These are phyloP conservation scores for Eulemur rubriventer DNA, from an alignment of 2,797 vertebrate genomes.

Conservation along the genomic window DNA sequence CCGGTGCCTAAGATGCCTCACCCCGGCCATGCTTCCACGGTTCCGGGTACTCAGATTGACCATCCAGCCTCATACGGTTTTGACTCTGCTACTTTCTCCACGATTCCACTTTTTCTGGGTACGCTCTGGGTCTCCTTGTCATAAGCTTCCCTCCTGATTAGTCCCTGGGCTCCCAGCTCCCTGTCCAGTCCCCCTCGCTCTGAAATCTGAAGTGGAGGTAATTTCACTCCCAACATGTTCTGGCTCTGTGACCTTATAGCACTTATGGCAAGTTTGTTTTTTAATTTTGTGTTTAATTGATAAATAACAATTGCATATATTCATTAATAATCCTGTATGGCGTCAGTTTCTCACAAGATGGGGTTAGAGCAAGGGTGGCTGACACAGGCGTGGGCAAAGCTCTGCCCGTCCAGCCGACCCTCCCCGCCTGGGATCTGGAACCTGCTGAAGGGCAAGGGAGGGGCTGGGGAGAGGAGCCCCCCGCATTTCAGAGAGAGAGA, in stretches of 20 bases:
- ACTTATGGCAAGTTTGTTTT: background rate
- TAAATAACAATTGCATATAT: background rate
- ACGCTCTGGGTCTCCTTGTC: background rate
- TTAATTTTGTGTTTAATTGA: background rate
- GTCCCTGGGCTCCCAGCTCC: background rate
- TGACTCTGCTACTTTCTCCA: background rate
- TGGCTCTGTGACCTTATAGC: background rate
- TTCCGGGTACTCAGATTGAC: background rate
- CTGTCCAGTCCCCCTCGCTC: background rate
- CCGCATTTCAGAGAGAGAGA: too few relatives aligned
- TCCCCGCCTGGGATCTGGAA: background rate
- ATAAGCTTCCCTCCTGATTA: background rate
- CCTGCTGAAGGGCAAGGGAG: too few relatives aligned
- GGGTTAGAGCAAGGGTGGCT: background rate
- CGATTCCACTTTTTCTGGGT: background rate
- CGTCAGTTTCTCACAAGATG: background rate
- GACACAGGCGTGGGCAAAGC: background rate
- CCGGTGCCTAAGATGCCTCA: background rate
- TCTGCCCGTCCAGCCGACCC: background rate
- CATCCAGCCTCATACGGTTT: background rate
- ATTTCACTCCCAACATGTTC: background rate
- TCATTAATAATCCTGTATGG: background rate
- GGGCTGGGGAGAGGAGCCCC: background rate
- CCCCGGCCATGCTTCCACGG: rapidly evolving
- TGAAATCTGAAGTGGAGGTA: background rate